Conservation (phyloP, 2,888 invertebrate genomes). For the Acleris cristana region DNA sequence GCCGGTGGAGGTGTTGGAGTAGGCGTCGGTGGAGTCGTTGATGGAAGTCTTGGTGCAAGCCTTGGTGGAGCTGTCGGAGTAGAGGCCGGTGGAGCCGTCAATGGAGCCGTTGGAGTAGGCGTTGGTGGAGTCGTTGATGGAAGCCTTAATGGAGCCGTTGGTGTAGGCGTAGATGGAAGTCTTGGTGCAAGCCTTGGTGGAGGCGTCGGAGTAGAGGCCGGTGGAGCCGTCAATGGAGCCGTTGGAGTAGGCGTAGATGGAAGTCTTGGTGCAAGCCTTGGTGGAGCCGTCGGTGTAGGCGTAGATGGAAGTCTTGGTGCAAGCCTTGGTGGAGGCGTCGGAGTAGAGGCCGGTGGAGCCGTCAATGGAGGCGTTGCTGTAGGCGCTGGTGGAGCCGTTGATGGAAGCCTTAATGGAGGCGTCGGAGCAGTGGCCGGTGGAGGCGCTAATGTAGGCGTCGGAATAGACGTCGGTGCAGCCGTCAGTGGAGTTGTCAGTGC, state of each 20-base stretch:
- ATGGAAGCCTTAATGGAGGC: not conserved
- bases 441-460: not conserved
- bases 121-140: not conserved
- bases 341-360: not conserved
- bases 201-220: not conserved
- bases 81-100: not conserved
- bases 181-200: not conserved
- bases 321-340: not conserved
- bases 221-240: not conserved
- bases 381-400: not conserved
- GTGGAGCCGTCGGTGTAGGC: not conserved
- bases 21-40: no score
- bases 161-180: not conserved
- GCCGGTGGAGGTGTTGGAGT: not conserved
- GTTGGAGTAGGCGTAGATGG: not conserved
- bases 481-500: not conserved
- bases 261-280: not conserved
- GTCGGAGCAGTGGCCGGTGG: not conserved
- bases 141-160: not conserved
- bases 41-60: no score
- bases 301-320: not conserved
- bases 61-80: no score
- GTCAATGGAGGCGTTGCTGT: not conserved
- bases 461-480: not conserved
- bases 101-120: no score